These are phyloP conservation scores for Apamea monoglypha DNA, from an alignment of 2,888 invertebrate genomes.

Conservation along the genomic window DNA sequence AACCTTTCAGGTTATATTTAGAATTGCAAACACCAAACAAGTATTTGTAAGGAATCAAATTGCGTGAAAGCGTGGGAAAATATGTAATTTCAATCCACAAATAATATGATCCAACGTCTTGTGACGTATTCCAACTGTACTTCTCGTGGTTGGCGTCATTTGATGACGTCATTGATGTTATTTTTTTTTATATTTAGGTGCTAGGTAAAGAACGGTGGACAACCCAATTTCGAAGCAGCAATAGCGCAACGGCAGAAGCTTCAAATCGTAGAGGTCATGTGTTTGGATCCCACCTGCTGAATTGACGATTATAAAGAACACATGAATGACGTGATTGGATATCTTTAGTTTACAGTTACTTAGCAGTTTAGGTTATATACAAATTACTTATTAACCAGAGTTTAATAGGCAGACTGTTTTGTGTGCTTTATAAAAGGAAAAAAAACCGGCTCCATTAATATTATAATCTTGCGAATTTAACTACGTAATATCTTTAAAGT, in stretches of 20 bases:
- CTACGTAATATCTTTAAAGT: background rate
- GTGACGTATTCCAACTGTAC: slow-evolving; percentile 22
- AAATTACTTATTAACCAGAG: background rate
- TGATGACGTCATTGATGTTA: background rate
- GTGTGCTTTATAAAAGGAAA: background rate
- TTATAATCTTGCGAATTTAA: background rate
- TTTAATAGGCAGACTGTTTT: background rate
- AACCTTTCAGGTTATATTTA: slow-evolving; percentile 16
- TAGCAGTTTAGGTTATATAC: background rate
- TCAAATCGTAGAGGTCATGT: background rate
- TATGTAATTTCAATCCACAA: slow-evolving; percentile 25
- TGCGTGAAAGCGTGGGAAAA: slow-evolving; percentile 35
- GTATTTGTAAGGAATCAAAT: slow-evolving; percentile 23
- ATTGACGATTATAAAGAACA: background rate
- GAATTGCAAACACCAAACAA: slow-evolving; percentile 8
- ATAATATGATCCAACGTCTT: slow-evolving; percentile 24
- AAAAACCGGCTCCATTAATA: background rate
- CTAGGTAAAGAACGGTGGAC: background rate
- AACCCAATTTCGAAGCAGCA: background rate
- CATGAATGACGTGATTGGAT: background rate
- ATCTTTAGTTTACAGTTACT: background rate
- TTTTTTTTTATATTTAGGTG: slow-evolving; percentile 1
- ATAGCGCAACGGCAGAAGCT: background rate
- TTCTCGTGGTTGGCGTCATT: background rate
- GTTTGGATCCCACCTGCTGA: background rate